phyloP scores from a whole-genome alignment of 2,888 invertebrate species.

The Cinara cedri region DNA sequence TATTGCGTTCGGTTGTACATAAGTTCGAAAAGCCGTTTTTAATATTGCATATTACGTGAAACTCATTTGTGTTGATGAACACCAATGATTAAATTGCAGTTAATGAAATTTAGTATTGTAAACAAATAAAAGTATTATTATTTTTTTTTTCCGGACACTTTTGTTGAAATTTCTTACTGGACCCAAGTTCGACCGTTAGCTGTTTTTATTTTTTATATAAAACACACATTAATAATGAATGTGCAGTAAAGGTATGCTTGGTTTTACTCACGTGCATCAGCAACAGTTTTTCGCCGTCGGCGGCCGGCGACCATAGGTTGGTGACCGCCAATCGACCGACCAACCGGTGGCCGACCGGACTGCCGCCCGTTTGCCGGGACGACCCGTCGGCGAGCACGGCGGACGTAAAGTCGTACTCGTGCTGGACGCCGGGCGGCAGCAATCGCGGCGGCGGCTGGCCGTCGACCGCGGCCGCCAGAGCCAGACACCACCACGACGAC shows the following conservation, averaged over 20 bases:
- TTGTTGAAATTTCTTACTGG: neutral
- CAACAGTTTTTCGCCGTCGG: slow-evolving; percentile 11
- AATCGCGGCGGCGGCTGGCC: neutral
- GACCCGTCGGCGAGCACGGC: slow-evolving; percentile 25
- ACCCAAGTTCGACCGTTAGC: neutral
- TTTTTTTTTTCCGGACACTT: neutral
- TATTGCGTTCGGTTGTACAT: too few species aligned
- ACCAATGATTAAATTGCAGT: too few species aligned
- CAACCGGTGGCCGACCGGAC: slow-evolving; percentile 31
- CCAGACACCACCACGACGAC: neutral
- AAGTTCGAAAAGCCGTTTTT: too few species aligned
- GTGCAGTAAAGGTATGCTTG: too few species aligned
- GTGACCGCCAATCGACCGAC: slow-evolving; percentile 28
- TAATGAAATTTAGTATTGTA: too few species aligned
- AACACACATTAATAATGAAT: too few species aligned
- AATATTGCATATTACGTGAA: too few species aligned
- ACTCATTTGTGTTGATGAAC: too few species aligned
- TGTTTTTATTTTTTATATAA: too few species aligned
- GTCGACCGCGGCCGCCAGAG: neutral
- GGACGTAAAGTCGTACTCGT: slow-evolving; percentile 12
- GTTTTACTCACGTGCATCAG: slow-evolving; percentile 22
- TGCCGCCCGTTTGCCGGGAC: neutral
- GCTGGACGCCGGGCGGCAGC: slow-evolving; percentile 12
- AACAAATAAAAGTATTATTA: neutral
- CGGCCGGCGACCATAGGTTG: slow-evolving; percentile 9